Conservation (phyloP, 2,113 vertebrate species). For the Gulo gulo region DNA sequence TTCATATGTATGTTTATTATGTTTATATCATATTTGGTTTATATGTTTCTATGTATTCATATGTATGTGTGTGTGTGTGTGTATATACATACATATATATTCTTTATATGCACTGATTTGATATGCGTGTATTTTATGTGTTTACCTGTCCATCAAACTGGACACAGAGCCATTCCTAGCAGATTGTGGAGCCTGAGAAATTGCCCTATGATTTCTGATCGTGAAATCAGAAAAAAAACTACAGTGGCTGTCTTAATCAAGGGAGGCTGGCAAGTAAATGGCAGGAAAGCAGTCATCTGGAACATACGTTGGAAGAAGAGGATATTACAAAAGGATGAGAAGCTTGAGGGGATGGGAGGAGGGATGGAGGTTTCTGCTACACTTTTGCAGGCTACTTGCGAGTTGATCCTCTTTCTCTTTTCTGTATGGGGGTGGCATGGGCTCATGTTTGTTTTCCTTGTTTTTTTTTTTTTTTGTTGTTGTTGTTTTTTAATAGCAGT, state of each 20-base stretch:
- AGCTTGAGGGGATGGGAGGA: background rate
- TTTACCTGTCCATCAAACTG: background rate
- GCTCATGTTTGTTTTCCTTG: background rate
- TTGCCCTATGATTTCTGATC: background rate
- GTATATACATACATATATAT: too few species aligned
- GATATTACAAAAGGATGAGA: background rate
- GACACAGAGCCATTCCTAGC: background rate
- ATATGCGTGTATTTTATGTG: background rate
- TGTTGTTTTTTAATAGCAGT: background rate
- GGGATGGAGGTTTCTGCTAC: rapidly evolving
- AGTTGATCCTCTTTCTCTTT: background rate
- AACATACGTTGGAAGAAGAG: background rate
- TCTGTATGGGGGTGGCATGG: rapidly evolving
- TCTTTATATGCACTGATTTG: background rate
- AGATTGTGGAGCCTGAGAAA: background rate
- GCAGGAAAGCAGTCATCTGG: background rate
- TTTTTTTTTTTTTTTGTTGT: background rate
- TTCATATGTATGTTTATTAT: background rate
- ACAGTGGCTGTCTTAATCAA: background rate
- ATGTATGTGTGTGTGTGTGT: too few species aligned
- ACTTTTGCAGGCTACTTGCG: background rate
- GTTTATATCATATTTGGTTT: background rate
- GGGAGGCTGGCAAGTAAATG: background rate
- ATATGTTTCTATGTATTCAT: background rate
- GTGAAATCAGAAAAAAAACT: background rate